Percentiles rank a stretch among this genome's conserved stretches.
Conservation (phyloP, 2,113 vertebrate genomes). For the Nothocercus nigrocapillus region DNA sequence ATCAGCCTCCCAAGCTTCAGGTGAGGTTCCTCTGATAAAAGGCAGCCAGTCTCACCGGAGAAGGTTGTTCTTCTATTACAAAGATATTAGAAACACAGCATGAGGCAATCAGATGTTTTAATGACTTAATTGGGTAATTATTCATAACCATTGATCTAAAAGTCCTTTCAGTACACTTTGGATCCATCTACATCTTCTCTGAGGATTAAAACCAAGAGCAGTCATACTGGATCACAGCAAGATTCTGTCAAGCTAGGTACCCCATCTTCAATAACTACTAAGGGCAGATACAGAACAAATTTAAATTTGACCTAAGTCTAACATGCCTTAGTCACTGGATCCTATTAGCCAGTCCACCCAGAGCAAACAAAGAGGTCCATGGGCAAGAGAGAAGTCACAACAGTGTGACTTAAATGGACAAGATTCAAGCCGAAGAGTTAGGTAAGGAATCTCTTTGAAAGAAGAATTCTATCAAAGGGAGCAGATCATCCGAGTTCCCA, state of each 20-base stretch:
- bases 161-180: neutral
- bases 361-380: neutral
- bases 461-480: neutral
- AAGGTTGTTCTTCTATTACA: neutral
- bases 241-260: neutral
- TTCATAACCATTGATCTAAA: neutral
- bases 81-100: neutral
- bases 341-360: neutral
- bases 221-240: neutral
- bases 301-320: neutral
- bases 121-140: neutral
- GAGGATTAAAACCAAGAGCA: neutral
- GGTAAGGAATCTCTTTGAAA: neutral
- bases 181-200: neutral
- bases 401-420: accelerated
- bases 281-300: neutral
- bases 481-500: neutral
- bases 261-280: neutral
- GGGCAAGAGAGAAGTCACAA: neutral
- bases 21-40: neutral
- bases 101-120: neutral
- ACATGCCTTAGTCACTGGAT: neutral
- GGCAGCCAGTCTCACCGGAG: neutral
- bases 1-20: neutral
- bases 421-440: neutral